A percentile compares a stretch with the other conserved stretches of the same genome.
Evolutionary conservation across 2,888 invertebrate species (phyloP).

Genomic region (Amphipyra tragopoginis): DNA sequence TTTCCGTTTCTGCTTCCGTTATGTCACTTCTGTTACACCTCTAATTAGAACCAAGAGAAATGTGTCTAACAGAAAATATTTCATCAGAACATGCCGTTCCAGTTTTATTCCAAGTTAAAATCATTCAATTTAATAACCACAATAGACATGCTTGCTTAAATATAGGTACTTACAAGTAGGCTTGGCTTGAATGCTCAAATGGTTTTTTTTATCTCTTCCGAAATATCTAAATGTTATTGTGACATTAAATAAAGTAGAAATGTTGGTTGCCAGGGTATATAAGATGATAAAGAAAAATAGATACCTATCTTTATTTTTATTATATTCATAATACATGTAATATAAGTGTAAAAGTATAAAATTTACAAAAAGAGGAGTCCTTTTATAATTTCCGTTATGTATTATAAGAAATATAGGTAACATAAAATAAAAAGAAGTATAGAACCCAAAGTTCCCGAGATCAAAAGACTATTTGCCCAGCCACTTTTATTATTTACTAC

Average conservation of each 20-base stretch:
- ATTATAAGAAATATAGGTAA: neutral
- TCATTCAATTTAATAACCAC: neutral
- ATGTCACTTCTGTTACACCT: no score
- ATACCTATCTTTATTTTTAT: no score
- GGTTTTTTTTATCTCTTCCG: neutral
- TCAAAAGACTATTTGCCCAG: neutral
- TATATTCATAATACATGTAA: no score
- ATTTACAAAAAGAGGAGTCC: no score
- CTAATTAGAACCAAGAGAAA: neutral
- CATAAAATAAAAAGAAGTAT: neutral
- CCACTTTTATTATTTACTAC: neutral
- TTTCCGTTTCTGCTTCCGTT: no score
- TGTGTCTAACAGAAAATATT: neutral
- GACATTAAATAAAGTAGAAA: no score
- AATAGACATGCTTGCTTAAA: neutral
- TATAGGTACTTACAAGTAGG: slow-evolving; percentile 10
- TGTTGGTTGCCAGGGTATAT: no score
- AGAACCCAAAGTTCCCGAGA: neutral
- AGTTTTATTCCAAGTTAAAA: neutral
- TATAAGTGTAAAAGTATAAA: no score
- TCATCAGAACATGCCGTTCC: neutral
- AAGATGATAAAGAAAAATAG: no score
- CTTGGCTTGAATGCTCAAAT: neutral
- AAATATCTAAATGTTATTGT: neutral
- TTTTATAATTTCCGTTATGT: no score